A percentile compares a stretch with the other conserved stretches of the same genome.
Conservation (phyloP, 1,140 invertebrate species). For the Bombus breviceps region DNA sequence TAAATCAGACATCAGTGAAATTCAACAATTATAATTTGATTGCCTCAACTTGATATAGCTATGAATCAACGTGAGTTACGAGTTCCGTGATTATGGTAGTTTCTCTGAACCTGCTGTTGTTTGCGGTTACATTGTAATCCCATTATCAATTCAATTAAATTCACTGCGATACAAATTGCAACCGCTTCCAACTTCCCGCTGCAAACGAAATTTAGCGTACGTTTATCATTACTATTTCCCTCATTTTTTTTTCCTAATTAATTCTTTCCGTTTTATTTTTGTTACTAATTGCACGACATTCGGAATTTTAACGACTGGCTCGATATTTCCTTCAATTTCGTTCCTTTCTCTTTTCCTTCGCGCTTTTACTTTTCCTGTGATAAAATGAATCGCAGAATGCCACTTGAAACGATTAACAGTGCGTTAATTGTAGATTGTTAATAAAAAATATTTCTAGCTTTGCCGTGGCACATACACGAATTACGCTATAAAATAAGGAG, state of each 20-base stretch:
- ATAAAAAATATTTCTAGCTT: not conserved
- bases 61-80: slow-evolving; percentile 50
- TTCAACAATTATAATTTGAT: slow-evolving; percentile 39
- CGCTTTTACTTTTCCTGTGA: not conserved
- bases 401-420: not conserved
- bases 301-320: not conserved
- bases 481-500: too few species aligned
- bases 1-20: not conserved
- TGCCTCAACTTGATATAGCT: not conserved
- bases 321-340: not conserved
- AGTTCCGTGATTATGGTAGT: slow-evolving; percentile 21
- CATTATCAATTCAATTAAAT: slow-evolving; percentile 56
- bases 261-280: not conserved
- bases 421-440: not conserved
- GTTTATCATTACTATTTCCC: not conserved
- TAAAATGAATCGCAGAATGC: not conserved
- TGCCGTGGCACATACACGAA: too few species aligned
- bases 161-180: slow-evolving; percentile 19
- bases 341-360: too few species aligned
- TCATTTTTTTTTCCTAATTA: not conserved
- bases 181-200: not conserved
- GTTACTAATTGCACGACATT: not conserved
- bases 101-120: slow-evolving; percentile 11
- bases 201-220: not conserved
- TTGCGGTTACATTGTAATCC: slow-evolving; percentile 37